A percentile compares a stretch with the other conserved stretches of the same genome.
Conservation (phyloP, 2,888 invertebrate genomes). For the Diaprepes abbreviatus region DNA sequence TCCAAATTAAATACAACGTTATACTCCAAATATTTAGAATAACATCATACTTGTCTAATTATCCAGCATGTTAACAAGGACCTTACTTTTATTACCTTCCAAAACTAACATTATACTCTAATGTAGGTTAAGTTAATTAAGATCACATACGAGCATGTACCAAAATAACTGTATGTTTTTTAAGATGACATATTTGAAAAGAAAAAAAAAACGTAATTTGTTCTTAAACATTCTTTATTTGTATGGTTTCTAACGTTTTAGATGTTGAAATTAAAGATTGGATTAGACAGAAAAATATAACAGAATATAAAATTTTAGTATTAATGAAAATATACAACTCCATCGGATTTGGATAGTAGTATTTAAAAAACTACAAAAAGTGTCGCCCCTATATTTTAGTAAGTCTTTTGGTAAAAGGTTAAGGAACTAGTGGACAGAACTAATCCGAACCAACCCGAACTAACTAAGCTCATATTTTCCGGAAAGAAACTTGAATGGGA, state of each 20-base stretch:
- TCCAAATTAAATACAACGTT: not conserved
- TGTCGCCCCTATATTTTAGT: too few species aligned
- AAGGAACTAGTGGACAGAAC: too few species aligned
- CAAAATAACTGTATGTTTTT: constrained; percentile 11
- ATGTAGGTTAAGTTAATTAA: constrained; percentile 10
- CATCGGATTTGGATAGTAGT: too few species aligned
- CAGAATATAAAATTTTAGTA: too few species aligned
- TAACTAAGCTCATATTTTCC: too few species aligned
- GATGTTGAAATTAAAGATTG: too few species aligned
- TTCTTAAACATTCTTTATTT: not conserved
- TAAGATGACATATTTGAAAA: constrained; percentile 9
- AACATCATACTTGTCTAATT: constrained; percentile 4
- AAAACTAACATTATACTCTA: not conserved
- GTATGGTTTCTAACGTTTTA: not conserved
- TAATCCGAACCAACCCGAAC: too few species aligned
- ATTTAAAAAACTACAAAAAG: too few species aligned
- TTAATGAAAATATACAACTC: too few species aligned
- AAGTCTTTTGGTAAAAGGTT: too few species aligned
- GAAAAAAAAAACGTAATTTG: constrained; percentile 1
- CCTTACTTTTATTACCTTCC: constrained; percentile 3
- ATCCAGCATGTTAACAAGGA: constrained; percentile 8
- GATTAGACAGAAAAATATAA: too few species aligned
- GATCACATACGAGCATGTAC: not conserved
- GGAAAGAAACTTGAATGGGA: too few species aligned
- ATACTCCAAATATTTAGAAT: constrained; percentile 13